phyloP scores from a whole-genome alignment of 1,140 invertebrate species.

The Diuraphis noxia region DNA sequence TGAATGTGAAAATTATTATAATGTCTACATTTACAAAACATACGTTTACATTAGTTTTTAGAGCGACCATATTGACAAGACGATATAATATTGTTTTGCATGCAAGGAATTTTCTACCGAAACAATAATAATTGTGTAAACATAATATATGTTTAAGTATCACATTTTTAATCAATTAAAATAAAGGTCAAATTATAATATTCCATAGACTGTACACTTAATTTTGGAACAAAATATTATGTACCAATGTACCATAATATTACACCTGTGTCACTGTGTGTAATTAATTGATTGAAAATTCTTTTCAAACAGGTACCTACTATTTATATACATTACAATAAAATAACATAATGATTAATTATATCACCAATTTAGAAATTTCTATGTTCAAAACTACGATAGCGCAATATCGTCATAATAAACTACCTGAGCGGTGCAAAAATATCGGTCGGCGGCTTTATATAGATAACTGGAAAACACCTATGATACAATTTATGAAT shows the following conservation, averaged over 20 bases:
- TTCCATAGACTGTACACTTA: background rate
- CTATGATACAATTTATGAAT: background rate
- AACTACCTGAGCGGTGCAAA: background rate
- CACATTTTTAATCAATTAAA: background rate
- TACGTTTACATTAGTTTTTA: background rate
- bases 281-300: background rate
- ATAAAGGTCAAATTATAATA: background rate
- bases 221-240: background rate
- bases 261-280: too few species aligned
- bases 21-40: slow-evolving; percentile 7
- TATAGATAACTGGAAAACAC: background rate
- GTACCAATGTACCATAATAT: background rate
- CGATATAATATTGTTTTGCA: background rate
- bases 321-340: background rate
- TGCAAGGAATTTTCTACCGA: background rate
- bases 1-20: slow-evolving; percentile 31
- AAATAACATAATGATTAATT: background rate
- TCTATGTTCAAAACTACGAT: background rate
- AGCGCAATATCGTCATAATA: background rate
- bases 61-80: background rate
- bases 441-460: background rate
- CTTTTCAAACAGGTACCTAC: background rate
- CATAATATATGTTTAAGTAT: background rate
- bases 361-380: background rate
- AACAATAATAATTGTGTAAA: background rate